Base-by-base conservation (phyloP, 2,113 vertebrate species). In the Melozone crissalis region DNA sequence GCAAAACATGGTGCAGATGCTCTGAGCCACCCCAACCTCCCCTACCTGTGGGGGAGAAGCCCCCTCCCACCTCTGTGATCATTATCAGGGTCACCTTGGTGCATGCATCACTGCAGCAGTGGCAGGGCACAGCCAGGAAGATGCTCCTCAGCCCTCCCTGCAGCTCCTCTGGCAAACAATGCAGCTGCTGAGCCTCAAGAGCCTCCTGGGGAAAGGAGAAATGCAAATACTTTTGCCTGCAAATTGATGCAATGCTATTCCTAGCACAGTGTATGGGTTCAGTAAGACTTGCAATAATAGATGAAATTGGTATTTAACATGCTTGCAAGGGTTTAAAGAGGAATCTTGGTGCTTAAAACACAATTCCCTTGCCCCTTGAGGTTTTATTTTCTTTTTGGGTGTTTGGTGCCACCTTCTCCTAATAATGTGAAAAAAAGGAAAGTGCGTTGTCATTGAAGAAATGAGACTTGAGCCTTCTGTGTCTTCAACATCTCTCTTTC, bases 1-100 rank as follows among this genome's bases (percentile, higher is more conserved):
- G 51, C 24, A 57, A 31, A 1, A 11, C 0, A 1, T 8, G 33
- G 49, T 49, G 57, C 76, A 47, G 33, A 12, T 3, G 1, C 33
- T 22, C 52, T 4, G 2, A 68, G 18, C 24, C 2, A 5, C 9
- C 47, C 28, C 59, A 57, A 0, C 6, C 52, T n/a, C 30, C 43
- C 39, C 33, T 44, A 13, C 20, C 20, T 19, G 4, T 11, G 17
- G 13, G 9, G 1, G 11, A 47, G 59, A 28, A 26, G 10, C 22
- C 13, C n/a, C n/a, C 47, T 65, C 49, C 26, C 14, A 10, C 16
- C 31, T 55, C 72, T 26, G 24, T 28, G 44, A 35, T 31, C 39
- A 78, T 17, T 26, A 30, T 8, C 6, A 28, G 21, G 14, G 2
- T 46, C 54, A 39, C 54, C 67, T 52, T 17, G 1, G 28, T 33